Evolutionary conservation across 1,140 invertebrate species (phyloP), one percentile per base, ranked within the genome.

Genomic region (Psix sp.): DNA sequence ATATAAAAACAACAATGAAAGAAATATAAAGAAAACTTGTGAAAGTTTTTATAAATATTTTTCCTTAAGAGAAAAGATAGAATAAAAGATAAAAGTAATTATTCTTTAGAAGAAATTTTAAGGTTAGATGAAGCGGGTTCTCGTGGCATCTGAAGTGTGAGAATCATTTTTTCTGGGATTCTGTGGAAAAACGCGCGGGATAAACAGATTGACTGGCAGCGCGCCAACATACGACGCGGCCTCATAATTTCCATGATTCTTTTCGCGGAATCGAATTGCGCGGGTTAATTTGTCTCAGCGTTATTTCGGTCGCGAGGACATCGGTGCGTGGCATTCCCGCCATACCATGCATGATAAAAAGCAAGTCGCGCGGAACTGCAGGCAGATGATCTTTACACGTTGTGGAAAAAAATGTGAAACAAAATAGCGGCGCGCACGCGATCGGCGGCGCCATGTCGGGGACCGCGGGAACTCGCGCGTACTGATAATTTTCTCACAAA

Each of bases 391-490:
- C 26, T 2, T 29, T 29, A 29, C 26, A 29, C 26, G 7, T 10
- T 2, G 26, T n/a, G 7, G 26, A 20, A 42, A 49, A 56, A 48
- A 59, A 51, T 39, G 45, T 36, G 16, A 59, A 59, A 67, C n/a
- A 67, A 51, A 57, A 67, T 42, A 48, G 16, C 43, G 15, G 33
- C 49, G 62, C 51, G 62, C 62, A 73, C 62, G 54, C 62, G 54
- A 66, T 66, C 70, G 54, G 52, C 70, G 54, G 52, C 68, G 68
- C 62, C 43, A 56, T 66, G 51, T 66, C 62, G 51, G 6, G n/a
- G 10, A 14, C 10, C 13, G 14, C 36, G 36, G 15, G n/a, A n/a
- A n/a, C n/a, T n/a, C n/a, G n/a, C n/a, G n/a, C n/a, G n/a, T n/a
- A n/a, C n/a, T n/a, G n/a, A n/a, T n/a, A n/a, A n/a, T n/a, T n/a